Base-by-base conservation (phyloP, 2,888 invertebrate species). In the Octonoba sinensis region DNA sequence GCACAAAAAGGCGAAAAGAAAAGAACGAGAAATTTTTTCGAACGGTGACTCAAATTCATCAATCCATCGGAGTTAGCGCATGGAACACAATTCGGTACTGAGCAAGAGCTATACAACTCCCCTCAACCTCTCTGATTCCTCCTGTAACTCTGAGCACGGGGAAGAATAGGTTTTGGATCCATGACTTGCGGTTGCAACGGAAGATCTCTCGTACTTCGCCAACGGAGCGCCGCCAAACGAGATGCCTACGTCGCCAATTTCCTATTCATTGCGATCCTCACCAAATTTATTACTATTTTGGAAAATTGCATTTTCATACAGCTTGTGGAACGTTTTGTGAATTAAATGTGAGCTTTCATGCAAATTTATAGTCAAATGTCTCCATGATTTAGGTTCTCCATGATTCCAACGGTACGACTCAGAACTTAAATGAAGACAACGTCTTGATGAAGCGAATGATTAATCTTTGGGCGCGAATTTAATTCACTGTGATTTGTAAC, bases 111-210 rank as follows among this genome's bases (percentile, higher is more conserved):
- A 15, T 71, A 71, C 77, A 57, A 36, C 77, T 78, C 71, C 49
- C 49, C 65, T 71, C 65, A 49, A 20, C 64, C 8, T 49, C 59
- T 12, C 24, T 3, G 49, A 24, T 15, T 13, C 47, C 24, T 64
- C 64, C 70, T 62, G 76, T 77, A 54, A 70, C 60, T 70, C 76
- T 76, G 76, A 69, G 59, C 64, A 36, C 74, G 65, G 74, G 49
- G 75, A 72, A 70, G 69, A 76, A 49, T 70, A 36, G 57, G 65
- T 65, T 78, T 65, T 59, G 71, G 77, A 71, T 57, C 77, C 71
- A 71, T 71, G 65, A 54, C 54, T 36, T 36, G 71, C 64, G 77
- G 77, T 71, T 78, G 77, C 44, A 78, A 59, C 71, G 65, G 57
- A 59, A 60, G 22, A 66, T 64, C 64, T 51, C 64, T 22, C 57